phyloP scores from a whole-genome alignment of 2,888 invertebrate genomes.

The Argyresthia goedartella region DNA sequence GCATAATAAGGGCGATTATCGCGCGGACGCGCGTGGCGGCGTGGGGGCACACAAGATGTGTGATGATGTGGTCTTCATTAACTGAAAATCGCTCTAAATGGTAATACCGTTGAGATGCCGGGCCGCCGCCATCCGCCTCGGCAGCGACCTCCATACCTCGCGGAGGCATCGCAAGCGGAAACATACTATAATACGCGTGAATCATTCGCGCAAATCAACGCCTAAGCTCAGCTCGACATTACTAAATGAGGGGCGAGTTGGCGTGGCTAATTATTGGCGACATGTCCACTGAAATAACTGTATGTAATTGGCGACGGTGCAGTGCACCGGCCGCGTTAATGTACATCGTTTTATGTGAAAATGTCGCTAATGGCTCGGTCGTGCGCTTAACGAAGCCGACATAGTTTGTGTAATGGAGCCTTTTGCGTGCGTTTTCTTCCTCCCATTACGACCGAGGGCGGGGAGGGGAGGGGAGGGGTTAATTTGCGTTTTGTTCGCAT shows the following conservation, averaged over 20 bases:
- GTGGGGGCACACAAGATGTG: slow-evolving; percentile 24
- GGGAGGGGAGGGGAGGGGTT: no score
- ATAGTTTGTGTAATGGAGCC: slow-evolving; percentile 22
- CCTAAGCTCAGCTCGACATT: slow-evolving; percentile 37
- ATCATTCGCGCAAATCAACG: neutral
- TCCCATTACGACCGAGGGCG: neutral
- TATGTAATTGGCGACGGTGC: slow-evolving; percentile 46
- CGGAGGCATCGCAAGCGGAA: no score
- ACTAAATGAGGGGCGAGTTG: slow-evolving; percentile 46
- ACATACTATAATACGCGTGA: no score
- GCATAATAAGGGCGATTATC: slow-evolving; percentile 61
- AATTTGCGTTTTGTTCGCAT: no score
- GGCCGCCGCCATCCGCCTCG: slow-evolving; percentile 24
- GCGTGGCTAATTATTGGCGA: slow-evolving; percentile 49
- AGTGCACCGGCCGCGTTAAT: slow-evolving; percentile 42
- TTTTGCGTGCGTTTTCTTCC: neutral
- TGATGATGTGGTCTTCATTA: slow-evolving; percentile 53
- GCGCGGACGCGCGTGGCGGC: slow-evolving; percentile 41
- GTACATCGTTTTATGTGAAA: slow-evolving; percentile 57
- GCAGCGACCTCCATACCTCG: no score
- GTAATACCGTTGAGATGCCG: slow-evolving; percentile 42
- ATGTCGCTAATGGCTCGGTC: slow-evolving; percentile 56
- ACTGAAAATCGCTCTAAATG: slow-evolving; percentile 62
- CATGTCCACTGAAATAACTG: slow-evolving; percentile 54
- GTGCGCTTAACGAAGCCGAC: slow-evolving; percentile 50